Evolutionary conservation across 2,888 invertebrate genomes (phyloP).

Genomic region (Saturnia japonica): DNA sequence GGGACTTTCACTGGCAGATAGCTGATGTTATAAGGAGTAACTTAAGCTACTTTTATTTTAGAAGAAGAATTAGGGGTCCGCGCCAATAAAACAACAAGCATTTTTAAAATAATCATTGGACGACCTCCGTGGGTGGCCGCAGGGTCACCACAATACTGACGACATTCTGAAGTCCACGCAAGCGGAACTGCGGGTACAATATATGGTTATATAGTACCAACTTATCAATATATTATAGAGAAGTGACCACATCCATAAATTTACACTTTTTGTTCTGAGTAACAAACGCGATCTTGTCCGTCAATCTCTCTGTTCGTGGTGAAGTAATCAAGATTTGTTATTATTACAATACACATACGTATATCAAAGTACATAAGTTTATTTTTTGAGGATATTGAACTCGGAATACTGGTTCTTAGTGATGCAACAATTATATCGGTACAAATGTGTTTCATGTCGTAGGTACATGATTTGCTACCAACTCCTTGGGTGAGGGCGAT

Average conservation of each 20-base stretch:
- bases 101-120: too few species aligned
- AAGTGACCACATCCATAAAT: constrained; percentile 27
- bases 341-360: constrained; percentile 36
- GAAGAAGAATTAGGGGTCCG: too few species aligned
- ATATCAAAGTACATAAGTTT: not conserved
- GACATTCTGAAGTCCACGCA: too few species aligned
- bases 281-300: constrained; percentile 16
- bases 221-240: not conserved
- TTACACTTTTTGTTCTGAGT: constrained; percentile 8
- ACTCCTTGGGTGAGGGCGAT: not conserved
- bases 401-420: constrained; percentile 24
- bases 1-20: too few species aligned
- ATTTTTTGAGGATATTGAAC: constrained; percentile 33
- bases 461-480: not conserved
- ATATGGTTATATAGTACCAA: not conserved
- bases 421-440: constrained; percentile 27
- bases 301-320: constrained; percentile 45
- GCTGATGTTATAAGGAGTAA: too few species aligned
- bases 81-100: too few species aligned
- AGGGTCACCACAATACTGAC: too few species aligned
- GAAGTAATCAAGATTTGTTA: constrained; percentile 59
- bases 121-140: too few species aligned
- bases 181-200: too few species aligned
- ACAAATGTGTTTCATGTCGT: constrained; percentile 6
- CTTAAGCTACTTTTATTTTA: too few species aligned